Evolutionary conservation across 2,113 vertebrate species (phyloP), one percentile per base, ranked within the genome.

Genomic region (Xerus inauris): DNA sequence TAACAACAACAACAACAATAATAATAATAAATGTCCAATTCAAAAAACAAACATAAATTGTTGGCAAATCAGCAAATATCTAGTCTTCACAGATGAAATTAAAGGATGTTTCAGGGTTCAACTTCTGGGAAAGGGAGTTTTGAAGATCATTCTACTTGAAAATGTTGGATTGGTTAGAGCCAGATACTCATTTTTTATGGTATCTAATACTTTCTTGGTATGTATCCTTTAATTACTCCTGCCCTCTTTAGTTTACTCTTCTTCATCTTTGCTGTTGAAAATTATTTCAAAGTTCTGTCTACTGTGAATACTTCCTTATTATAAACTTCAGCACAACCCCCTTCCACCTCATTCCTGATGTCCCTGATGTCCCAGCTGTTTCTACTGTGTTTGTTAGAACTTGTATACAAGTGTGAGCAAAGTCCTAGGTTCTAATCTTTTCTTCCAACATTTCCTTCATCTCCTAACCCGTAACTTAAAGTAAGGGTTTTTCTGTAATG

Each of bases 41-140:
- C 42, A 67, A 82, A 93, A 96, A 83, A 89, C 47, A 64, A 94
- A 81, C 65, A n/a, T n/a, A 72, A 94, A 91, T 51, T 69, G 45
- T 95, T 97, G 69, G 84, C 54, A 83, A 35, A 80, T 95, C 40
- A 73, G 71, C 77, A 93, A 96, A 89, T 83, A 84, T 51, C 65
- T 88, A 57, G 40, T 79, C 20, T 91, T 91, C 72, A 62, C 77
- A 77, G 57, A 65, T 95, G 82, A 82, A 79, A 90, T 69, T 65
- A 75, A 94, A 96, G 80, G 40, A 75, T 79, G n/a, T 79, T 95
- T 97, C 35, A 92, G 84, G 42, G 64, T 45, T n/a, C 30, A 84
- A 26, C 73, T 94, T 96, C 88, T 92, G 91, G 75, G 88, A 96
- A 87, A 88, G 32, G 84, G 77, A 42, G n/a, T 90, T 95, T 80